phyloP scores from a whole-genome alignment of 2,113 vertebrate genomes.

The Muntiacus muntjak region DNA sequence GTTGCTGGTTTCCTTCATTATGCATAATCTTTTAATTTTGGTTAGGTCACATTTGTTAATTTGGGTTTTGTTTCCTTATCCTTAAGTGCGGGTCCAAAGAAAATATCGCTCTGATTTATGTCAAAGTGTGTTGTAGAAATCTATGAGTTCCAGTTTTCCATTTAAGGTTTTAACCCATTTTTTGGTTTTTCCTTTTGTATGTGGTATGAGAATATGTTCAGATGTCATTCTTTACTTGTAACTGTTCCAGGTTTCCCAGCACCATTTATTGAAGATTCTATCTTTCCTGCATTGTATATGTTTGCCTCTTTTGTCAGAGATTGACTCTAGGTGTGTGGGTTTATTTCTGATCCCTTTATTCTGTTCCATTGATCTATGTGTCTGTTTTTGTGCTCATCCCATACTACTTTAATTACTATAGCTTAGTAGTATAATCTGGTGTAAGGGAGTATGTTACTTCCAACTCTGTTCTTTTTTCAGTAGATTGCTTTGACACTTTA shows the following conservation, averaged over 20 bases:
- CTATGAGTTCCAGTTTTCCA: not conserved
- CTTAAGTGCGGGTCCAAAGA: not conserved
- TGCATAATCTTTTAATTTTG: not conserved
- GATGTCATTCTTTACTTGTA: not conserved
- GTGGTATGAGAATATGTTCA: not conserved
- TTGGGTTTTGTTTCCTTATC: not conserved
- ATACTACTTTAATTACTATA: not conserved
- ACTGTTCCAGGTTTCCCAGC: not conserved
- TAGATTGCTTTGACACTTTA: not conserved
- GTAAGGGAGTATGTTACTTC: not conserved
- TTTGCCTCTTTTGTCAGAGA: not conserved
- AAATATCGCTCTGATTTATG: not conserved
- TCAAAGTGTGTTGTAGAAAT: not conserved
- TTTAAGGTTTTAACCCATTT: not conserved
- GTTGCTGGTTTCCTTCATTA: not conserved
- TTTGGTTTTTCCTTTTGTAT: not conserved
- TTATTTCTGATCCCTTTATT: not conserved
- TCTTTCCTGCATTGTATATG: not conserved
- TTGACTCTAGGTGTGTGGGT: not conserved
- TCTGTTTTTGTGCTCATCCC: not conserved
- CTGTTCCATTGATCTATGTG: not conserved
- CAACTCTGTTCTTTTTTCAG: not conserved
- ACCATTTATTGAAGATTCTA: not conserved
- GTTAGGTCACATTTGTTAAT: not conserved
- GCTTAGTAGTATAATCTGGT: not conserved